Evolutionary conservation across 2,888 invertebrate genomes (phyloP).

Genomic region (Tillus elongatus): DNA sequence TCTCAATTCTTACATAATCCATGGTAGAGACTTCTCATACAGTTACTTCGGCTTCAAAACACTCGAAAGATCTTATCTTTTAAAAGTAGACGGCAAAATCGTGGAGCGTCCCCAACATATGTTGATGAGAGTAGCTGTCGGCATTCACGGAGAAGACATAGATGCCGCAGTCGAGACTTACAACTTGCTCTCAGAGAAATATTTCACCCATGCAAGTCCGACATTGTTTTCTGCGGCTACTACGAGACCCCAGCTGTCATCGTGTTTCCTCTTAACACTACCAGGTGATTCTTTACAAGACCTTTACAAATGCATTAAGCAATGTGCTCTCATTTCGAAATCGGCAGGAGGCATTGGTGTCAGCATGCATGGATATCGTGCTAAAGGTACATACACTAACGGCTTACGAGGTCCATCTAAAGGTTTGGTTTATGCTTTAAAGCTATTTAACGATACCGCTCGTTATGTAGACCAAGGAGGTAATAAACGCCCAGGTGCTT

Average conservation of each 20-base stretch:
- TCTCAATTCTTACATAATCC: slow-evolving; percentile 90
- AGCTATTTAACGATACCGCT: slow-evolving; percentile 93
- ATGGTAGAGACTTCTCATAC: slow-evolving; percentile 93
- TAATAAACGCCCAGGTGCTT: slow-evolving; percentile 94
- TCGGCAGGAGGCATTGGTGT: slow-evolving; percentile 96
- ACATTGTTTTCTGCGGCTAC: slow-evolving; percentile 95
- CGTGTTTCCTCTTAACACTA: slow-evolving; percentile 93
- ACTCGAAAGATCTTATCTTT: slow-evolving; percentile 85
- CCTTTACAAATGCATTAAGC: slow-evolving; percentile 83
- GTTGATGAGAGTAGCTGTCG: slow-evolving; percentile 95
- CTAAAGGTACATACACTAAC: slow-evolving; percentile 82
- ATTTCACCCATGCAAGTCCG: slow-evolving; percentile 97
- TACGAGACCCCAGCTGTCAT: slow-evolving; percentile 82
- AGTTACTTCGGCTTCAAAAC: slow-evolving; percentile 99
- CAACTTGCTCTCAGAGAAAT: slow-evolving; percentile 86
- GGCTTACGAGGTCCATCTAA: slow-evolving; percentile 93
- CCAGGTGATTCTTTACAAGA: slow-evolving; percentile 91
- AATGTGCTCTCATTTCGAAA: slow-evolving; percentile 93
- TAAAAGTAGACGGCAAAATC: slow-evolving; percentile 85
- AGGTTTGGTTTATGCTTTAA: slow-evolving; percentile 90
- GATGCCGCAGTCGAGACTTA: slow-evolving; percentile 91
- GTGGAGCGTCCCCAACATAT: slow-evolving; percentile 97
- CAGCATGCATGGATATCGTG: slow-evolving; percentile 90
- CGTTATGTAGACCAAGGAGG: slow-evolving; percentile 97
- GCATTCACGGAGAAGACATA: slow-evolving; percentile 91